Conservation (phyloP, 2,113 vertebrate genomes). For the Zapus hudsonius region DNA sequence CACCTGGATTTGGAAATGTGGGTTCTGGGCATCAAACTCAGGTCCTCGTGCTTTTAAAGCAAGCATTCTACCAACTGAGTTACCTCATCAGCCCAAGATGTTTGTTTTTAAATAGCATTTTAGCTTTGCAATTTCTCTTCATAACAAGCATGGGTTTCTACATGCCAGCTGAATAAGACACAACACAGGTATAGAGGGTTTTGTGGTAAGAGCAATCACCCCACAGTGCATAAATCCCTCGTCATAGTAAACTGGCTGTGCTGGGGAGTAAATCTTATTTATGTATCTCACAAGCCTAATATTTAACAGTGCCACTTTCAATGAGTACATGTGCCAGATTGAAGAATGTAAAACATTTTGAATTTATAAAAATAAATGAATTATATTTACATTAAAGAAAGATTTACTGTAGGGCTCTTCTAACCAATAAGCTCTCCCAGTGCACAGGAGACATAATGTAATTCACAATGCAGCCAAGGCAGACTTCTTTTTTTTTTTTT, state of each 20-base stretch:
- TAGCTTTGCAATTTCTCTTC: conserved; percentile 22
- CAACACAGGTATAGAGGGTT: background rate
- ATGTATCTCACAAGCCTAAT: background rate
- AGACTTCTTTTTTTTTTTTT: too few species aligned
- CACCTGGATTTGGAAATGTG: background rate
- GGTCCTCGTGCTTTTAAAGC: background rate
- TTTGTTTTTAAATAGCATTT: background rate
- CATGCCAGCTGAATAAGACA: background rate
- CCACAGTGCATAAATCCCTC: background rate
- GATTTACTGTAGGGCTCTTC: background rate
- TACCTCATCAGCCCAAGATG: background rate
- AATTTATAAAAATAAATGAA: conserved; percentile 48
- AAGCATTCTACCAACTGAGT: too few species aligned
- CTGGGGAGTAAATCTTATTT: background rate
- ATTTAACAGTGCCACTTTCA: conserved; percentile 35
- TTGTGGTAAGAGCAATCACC: background rate
- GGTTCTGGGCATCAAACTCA: background rate
- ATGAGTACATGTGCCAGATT: conserved; percentile 28
- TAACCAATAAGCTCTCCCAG: background rate
- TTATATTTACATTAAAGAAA: conserved; percentile 21
- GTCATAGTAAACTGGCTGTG: background rate
- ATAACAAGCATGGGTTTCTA: background rate
- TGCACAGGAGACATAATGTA: background rate
- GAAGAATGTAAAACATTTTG: background rate
- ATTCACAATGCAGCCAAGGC: background rate